Percentiles rank a stretch among this genome's conserved stretches.
Evolutionary conservation across 2,888 invertebrate genomes (phyloP).

Genomic region (Apodemia hepburni): DNA sequence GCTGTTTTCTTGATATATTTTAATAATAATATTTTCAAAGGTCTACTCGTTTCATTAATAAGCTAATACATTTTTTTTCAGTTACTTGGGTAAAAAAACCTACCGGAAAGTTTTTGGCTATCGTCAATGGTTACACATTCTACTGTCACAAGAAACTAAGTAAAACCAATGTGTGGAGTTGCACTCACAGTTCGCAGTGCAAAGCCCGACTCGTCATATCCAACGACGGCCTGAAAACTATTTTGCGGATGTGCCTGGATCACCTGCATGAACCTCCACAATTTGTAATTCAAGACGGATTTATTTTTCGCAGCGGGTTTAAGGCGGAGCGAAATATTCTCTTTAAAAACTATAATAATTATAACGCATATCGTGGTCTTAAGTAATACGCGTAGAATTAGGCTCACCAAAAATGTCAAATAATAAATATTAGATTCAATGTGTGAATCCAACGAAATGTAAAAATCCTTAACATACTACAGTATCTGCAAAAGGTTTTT

Average conservation of each 20-base stretch:
- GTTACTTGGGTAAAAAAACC: conserved; percentile 30
- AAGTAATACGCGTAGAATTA: background rate
- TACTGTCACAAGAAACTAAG: conserved; percentile 29
- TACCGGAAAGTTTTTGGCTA: conserved; percentile 32
- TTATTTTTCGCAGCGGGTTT: conserved; percentile 8
- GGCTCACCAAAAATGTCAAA: background rate
- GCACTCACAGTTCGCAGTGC: conserved; percentile 9
- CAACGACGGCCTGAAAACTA: conserved; percentile 1
- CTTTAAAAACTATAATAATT: conserved; percentile 6
- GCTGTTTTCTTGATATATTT: too few species aligned
- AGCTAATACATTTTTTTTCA: conserved; percentile 25
- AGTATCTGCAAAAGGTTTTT: too few species aligned
- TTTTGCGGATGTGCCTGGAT: background rate
- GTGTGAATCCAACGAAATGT: background rate
- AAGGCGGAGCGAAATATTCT: conserved; percentile 5
- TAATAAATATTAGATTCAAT: background rate
- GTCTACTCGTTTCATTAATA: background rate
- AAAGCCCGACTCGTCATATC: conserved; percentile 3
- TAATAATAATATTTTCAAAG: too few species aligned
- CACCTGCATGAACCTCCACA: conserved; percentile 16
- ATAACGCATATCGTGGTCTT: background rate
- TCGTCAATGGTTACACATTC: conserved; percentile 38
- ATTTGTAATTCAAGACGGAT: conserved; percentile 3
- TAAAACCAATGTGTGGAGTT: conserved; percentile 8
- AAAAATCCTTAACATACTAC: too few species aligned